Conservation (phyloP, 2,888 invertebrate genomes). For the Amphipoea oculea region DNA sequence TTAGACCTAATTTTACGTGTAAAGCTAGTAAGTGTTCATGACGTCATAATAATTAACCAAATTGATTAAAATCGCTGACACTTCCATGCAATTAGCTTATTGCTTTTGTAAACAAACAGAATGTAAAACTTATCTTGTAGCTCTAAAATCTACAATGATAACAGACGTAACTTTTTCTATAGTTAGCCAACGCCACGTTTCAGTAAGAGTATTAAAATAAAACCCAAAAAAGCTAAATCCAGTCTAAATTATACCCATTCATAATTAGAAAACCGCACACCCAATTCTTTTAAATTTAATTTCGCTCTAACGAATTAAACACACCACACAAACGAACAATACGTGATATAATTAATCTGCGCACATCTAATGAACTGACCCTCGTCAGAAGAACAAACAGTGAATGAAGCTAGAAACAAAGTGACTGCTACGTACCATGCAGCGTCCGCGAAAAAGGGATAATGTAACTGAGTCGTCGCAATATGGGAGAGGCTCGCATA, state of each 20-base stretch:
- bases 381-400: conserved; percentile 58
- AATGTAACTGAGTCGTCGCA: conserved; percentile 81
- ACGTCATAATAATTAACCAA: not conserved
- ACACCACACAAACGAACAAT: conserved; percentile 47
- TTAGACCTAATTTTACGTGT: too few species aligned
- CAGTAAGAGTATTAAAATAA: not conserved
- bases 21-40: not conserved
- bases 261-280: conserved; percentile 19
- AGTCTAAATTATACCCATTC: conserved; percentile 30
- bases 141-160: not conserved
- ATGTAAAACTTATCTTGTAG: not conserved
- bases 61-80: not conserved
- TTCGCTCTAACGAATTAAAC: conserved; percentile 27
- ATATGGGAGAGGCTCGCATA: conserved; percentile 76
- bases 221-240: not conserved
- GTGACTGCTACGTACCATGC: conserved; percentile 72
- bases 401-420: conserved; percentile 43
- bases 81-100: not conserved
- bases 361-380: conserved; percentile 61
- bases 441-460: conserved; percentile 79
- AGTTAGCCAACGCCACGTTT: not conserved
- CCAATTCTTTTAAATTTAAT: conserved; percentile 43
- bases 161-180: not conserved
- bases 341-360: conserved; percentile 61
- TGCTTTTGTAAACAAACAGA: not conserved